Evolutionary conservation across 2,113 vertebrate species (phyloP).

Genomic region (Heterocephalus glaber): DNA sequence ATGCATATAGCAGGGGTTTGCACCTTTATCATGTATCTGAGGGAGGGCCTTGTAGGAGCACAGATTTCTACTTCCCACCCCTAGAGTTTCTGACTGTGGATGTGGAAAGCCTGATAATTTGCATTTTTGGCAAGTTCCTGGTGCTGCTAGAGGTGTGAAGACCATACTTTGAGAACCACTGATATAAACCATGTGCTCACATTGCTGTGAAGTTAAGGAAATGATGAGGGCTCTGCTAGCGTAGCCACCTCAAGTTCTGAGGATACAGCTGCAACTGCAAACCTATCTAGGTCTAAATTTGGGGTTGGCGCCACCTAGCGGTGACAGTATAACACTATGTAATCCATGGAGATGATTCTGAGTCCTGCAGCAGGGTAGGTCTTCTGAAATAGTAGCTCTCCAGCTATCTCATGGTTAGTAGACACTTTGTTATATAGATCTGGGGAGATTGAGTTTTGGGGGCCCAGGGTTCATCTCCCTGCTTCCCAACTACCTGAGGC

Average conservation of each 20-base stretch:
- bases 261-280: not conserved
- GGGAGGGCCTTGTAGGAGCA: not conserved
- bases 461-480: not conserved
- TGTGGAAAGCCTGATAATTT: not conserved
- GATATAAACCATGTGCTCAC: not conserved
- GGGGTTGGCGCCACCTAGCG: conserved; percentile 15
- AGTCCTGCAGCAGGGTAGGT: not conserved
- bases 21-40: not conserved
- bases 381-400: not conserved
- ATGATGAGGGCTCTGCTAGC: not conserved
- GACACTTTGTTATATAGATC: not conserved
- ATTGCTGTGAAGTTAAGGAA: not conserved
- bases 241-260: not conserved
- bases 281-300: not conserved
- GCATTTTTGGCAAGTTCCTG: not conserved
- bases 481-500: not conserved
- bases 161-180: not conserved
- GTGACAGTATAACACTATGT: not conserved
- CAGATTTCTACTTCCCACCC: not conserved
- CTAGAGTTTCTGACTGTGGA: not conserved
- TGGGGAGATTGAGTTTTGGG: not conserved
- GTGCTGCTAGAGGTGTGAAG: not conserved
- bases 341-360: not conserved
- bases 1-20: not conserved
- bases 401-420: not conserved